phyloP scores from a whole-genome alignment of 1,140 invertebrate genomes.

The Euwallacea similis region DNA sequence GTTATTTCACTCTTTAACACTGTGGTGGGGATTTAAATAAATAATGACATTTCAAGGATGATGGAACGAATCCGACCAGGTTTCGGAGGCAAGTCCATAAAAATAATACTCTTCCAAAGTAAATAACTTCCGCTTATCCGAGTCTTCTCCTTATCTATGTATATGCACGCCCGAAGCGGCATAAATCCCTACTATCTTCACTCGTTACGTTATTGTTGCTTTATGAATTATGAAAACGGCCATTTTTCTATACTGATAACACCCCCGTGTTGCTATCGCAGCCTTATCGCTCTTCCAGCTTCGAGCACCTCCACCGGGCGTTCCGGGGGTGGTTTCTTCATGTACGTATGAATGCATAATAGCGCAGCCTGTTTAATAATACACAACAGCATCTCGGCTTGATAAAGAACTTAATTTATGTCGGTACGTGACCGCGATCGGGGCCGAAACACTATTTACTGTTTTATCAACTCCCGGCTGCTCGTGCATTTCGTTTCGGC shows the following conservation, averaged over 20 bases:
- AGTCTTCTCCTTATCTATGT: constrained; percentile 32
- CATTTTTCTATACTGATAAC: constrained; percentile 41
- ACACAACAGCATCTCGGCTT: constrained; percentile 17
- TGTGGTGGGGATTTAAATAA: neutral
- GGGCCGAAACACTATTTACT: constrained; percentile 25
- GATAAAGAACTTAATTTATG: constrained; percentile 28
- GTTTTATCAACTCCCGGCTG: constrained; percentile 23
- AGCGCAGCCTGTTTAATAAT: constrained; percentile 16
- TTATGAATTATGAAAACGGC: constrained; percentile 46
- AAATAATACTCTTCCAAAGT: constrained; percentile 34
- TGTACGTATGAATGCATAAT: constrained; percentile 12
- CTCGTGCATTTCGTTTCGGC: constrained; percentile 20
- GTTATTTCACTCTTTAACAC: neutral
- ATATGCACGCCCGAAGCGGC: constrained; percentile 35
- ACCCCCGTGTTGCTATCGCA: constrained; percentile 9
- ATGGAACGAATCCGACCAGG: no score
- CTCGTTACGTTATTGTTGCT: constrained; percentile 40
- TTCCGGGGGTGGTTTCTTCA: constrained; percentile 6
- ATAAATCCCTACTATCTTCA: constrained; percentile 36
- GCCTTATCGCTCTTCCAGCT: constrained; percentile 13
- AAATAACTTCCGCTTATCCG: constrained; percentile 40
- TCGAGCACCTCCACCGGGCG: constrained; percentile 14
- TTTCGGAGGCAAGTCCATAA: constrained; percentile 14
- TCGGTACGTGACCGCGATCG: constrained; percentile 20
- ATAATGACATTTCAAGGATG: neutral